phyloP scores from a whole-genome alignment of 2,113 vertebrate genomes.

The Periophthalmodon schlosseri region DNA sequence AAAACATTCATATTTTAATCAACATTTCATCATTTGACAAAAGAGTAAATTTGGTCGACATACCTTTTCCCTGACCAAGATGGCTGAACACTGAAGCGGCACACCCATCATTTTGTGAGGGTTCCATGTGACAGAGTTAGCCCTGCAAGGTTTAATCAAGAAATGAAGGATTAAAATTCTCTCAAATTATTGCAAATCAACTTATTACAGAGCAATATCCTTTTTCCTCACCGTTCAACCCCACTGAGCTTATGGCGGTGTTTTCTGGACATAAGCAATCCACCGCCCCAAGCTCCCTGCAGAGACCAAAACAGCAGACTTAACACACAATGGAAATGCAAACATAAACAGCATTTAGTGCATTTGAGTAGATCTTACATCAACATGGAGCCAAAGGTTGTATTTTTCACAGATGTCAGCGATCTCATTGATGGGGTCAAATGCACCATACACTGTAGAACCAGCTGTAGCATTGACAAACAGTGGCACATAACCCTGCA shows the following conservation, averaged over 20 bases:
- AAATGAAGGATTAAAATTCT: neutral
- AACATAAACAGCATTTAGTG: neutral
- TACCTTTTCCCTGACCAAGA: conserved; percentile 97
- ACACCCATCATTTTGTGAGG: conserved; percentile 99
- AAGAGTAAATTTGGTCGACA: neutral
- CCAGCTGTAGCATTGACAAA: conserved; percentile 97
- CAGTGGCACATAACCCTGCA: conserved; percentile 87
- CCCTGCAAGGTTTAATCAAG: conserved; percentile 76
- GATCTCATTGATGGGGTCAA: conserved; percentile 96
- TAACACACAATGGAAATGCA: neutral
- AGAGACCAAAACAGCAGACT: neutral
- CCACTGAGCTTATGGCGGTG: conserved; percentile 94
- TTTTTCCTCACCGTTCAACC: conserved; percentile 83
- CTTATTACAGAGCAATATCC: conserved; percentile 32
- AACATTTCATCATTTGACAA: neutral
- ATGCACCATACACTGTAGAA: conserved; percentile 95
- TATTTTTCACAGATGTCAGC: conserved; percentile 98
- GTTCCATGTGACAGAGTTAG: conserved; percentile 98
- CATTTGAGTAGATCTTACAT: conserved; percentile 79
- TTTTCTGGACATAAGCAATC: conserved; percentile 95
- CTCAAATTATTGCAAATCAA: too few relatives aligned
- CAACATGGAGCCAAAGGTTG: conserved; percentile 96
- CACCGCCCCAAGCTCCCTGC: conserved; percentile 97
- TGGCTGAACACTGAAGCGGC: conserved; percentile 94
- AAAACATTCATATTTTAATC: neutral